phyloP scores from a whole-genome alignment of 2,888 invertebrate genomes.

The Drosophila trichaetosa region DNA sequence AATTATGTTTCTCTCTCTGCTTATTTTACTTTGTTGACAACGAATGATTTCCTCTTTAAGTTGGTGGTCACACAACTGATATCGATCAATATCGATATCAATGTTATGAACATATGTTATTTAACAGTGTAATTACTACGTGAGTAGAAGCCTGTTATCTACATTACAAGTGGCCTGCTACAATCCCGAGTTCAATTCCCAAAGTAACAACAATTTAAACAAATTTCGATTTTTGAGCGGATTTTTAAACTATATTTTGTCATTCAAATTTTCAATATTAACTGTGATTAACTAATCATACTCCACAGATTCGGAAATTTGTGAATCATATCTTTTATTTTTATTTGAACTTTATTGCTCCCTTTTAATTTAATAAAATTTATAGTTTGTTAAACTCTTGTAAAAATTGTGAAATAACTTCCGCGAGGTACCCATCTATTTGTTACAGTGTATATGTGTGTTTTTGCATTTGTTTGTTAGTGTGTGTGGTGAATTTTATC shows the following conservation, averaged over 20 bases:
- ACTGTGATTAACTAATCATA: not conserved
- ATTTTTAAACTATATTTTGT: too few relatives aligned
- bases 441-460: conserved; percentile 23
- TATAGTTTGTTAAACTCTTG: not conserved
- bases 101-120: not conserved
- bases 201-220: not conserved
- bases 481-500: conserved; percentile 75
- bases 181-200: too few relatives aligned
- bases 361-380: not conserved
- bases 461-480: conserved; percentile 11
- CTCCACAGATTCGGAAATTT: not conserved
- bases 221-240: not conserved
- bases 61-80: not conserved
- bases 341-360: not conserved
- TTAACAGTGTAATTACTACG: not conserved
- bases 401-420: not conserved
- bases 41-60: not conserved
- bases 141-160: not conserved
- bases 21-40: not conserved
- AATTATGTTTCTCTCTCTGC: not conserved
- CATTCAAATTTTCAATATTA: not conserved
- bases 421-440: not conserved
- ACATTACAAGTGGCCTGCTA: too few relatives aligned
- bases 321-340: not conserved
- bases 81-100: not conserved